Percentiles rank a stretch among this genome's conserved stretches.
Conservation (phyloP, 2,888 invertebrate species). For the Callimorpha dominula region DNA sequence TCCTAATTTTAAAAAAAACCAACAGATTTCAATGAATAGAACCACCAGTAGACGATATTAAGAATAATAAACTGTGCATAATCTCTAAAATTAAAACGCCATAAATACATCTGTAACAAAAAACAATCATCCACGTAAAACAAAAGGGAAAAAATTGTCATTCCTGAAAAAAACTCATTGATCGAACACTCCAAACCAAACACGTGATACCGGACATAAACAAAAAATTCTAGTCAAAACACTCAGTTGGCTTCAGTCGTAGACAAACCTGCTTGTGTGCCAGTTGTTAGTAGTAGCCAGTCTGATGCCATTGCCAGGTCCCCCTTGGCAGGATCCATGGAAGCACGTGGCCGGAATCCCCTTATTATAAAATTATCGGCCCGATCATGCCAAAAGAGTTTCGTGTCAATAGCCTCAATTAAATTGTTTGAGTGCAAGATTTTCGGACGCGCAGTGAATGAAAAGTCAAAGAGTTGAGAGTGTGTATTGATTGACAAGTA, state of each 20-base stretch:
- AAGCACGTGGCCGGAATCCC: conserved; percentile 59
- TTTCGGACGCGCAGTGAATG: conserved; percentile 18
- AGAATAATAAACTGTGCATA: neutral
- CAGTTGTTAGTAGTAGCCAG: conserved; percentile 77
- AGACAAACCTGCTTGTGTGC: conserved; percentile 61
- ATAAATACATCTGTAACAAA: neutral
- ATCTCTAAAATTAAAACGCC: neutral
- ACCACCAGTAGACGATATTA: too few species aligned
- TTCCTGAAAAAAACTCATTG: conserved; percentile 24
- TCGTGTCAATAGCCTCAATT: conserved; percentile 47
- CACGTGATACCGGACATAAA: conserved; percentile 46
- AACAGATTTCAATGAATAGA: too few species aligned
- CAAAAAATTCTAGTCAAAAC: conserved; percentile 72
- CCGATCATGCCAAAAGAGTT: conserved; percentile 51
- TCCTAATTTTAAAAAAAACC: too few species aligned
- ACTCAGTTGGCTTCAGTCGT: conserved; percentile 63
- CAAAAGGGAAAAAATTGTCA: neutral
- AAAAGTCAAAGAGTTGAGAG: conserved; percentile 15
- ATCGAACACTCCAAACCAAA: conserved; percentile 34
- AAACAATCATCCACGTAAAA: neutral
- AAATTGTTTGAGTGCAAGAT: conserved; percentile 14
- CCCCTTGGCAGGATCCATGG: conserved; percentile 62
- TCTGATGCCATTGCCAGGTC: conserved; percentile 40
- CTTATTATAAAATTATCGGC: conserved; percentile 51
- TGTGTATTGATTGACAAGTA: conserved; percentile 12